Evolutionary conservation across 1,140 invertebrate species (phyloP).

Genomic region (Camponotus vicinus): DNA sequence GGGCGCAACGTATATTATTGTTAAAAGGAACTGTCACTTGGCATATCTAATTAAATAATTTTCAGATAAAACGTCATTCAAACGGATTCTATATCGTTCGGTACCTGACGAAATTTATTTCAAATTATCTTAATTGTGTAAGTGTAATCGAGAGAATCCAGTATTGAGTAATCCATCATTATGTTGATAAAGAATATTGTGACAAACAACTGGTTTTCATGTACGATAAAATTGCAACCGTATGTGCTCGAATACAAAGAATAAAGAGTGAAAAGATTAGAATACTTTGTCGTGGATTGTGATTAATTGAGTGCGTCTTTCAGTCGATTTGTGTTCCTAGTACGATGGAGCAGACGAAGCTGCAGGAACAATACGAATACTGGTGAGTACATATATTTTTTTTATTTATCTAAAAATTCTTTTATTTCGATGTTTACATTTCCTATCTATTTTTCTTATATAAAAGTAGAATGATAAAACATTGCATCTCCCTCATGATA

Average conservation of each 20-base stretch:
- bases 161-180: background rate
- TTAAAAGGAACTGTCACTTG: background rate
- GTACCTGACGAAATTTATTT: background rate
- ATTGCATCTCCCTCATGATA: too few relatives aligned
- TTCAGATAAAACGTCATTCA: background rate
- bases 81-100: background rate
- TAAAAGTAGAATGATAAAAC: too few relatives aligned
- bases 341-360: background rate
- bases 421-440: too few relatives aligned
- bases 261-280: background rate
- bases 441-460: too few relatives aligned
- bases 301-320: background rate
- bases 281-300: background rate
- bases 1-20: background rate
- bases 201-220: too few relatives aligned
- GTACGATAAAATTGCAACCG: too few relatives aligned
- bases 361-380: background rate
- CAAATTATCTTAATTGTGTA: background rate
- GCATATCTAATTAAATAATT: background rate
- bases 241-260: background rate
- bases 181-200: background rate
- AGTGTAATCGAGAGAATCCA: background rate
- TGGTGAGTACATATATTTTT: constrained; percentile 1
- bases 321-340: background rate
- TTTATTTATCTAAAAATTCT: too few relatives aligned